Conservation (phyloP, 1,140 invertebrate species). For the Macrobrachium nipponense region DNA sequence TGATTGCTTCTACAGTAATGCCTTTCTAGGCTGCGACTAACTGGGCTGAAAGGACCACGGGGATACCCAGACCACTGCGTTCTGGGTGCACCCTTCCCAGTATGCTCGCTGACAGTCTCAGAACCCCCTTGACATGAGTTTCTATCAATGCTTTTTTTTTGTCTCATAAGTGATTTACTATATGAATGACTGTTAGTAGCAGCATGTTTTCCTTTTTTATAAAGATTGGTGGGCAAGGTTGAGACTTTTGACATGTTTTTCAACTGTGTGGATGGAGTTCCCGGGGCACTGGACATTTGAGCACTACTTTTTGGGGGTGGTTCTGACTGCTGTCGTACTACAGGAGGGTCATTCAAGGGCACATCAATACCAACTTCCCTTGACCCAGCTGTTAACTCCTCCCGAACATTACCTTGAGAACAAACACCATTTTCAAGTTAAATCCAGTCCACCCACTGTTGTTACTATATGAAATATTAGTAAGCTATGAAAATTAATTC, state of each 20-base stretch:
- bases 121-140: constrained; percentile 5
- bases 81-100: constrained; percentile 19
- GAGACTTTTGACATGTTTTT: not conserved
- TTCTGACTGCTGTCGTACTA: constrained; percentile 11
- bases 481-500: no score
- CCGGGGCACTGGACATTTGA: not conserved
- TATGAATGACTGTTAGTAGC: not conserved
- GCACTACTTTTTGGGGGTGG: not conserved
- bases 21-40: constrained; percentile 44
- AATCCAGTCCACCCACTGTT: not conserved
- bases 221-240: no score
- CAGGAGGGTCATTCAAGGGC: constrained; percentile 27
- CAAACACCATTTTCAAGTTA: constrained; percentile 47
- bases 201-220: no score
- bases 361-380: constrained; percentile 54
- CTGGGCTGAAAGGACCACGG: constrained; percentile 51
- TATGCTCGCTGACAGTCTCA: not conserved
- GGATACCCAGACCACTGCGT: constrained; percentile 40
- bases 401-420: constrained; percentile 45
- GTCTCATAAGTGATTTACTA: constrained; percentile 22
- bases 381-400: constrained; percentile 46
- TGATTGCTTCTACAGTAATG: constrained; percentile 39
- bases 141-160: not conserved
- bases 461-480: not conserved
- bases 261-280: not conserved